Conservation (phyloP, 2,113 vertebrate species). For the Balaenoptera acutorostrata region DNA sequence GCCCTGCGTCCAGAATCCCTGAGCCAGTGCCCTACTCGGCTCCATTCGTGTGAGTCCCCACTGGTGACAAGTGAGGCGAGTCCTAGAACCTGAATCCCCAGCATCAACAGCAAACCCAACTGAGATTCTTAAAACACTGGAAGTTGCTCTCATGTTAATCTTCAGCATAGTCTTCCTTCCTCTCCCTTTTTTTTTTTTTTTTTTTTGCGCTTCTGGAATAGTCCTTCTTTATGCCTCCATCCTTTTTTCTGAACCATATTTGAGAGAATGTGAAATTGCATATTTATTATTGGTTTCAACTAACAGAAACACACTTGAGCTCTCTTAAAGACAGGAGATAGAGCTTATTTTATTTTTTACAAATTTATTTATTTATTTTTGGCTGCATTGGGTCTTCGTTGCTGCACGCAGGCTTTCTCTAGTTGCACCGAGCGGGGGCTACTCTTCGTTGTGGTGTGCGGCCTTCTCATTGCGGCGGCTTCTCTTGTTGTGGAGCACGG, state of each 20-base stretch:
- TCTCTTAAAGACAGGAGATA: background rate
- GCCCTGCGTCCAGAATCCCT: background rate
- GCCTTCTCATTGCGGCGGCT: too few relatives aligned
- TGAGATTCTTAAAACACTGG: background rate
- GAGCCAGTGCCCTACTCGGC: background rate
- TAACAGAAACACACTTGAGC: background rate
- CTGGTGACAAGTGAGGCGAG: background rate
- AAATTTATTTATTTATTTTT: too few relatives aligned
- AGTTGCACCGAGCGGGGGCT: too few relatives aligned
- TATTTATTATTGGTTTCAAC: background rate
- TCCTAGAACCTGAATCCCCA: background rate
- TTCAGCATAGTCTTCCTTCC: background rate
- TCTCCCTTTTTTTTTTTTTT: background rate
- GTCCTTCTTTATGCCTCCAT: background rate
- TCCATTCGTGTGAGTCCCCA: background rate
- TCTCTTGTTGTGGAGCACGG: too few relatives aligned
- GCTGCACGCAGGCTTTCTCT: too few relatives aligned
- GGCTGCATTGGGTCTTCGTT: too few relatives aligned
- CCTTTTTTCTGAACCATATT: background rate
- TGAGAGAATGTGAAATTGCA: background rate
- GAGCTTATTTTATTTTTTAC: background rate
- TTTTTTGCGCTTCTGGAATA: background rate
- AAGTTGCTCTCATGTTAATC: background rate
- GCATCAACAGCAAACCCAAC: background rate
- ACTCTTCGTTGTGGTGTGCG: too few relatives aligned